Evolutionary conservation across 2,888 invertebrate genomes (phyloP).

Genomic region (Alloplasta piceator): DNA sequence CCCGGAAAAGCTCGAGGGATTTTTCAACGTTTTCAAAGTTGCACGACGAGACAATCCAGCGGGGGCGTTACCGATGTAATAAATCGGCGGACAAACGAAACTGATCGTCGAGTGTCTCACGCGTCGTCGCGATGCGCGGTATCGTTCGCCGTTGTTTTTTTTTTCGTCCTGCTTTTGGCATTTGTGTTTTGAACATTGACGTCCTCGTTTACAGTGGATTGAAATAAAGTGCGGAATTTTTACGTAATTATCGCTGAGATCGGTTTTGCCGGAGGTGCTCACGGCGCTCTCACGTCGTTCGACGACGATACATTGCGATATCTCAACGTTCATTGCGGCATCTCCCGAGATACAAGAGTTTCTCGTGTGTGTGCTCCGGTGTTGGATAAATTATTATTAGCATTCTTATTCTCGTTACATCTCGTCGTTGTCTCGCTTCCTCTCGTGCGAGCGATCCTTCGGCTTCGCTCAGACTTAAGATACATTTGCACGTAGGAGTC

Average conservation of each 20-base stretch:
- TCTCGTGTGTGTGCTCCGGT: slow-evolving; percentile 1
- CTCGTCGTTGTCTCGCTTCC: not conserved
- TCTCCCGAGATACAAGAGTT: not conserved
- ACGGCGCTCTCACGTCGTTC: slow-evolving; percentile 9
- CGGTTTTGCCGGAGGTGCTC: slow-evolving; percentile 11
- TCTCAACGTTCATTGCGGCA: not conserved
- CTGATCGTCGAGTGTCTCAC: slow-evolving; percentile 52
- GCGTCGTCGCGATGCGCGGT: slow-evolving; percentile 54
- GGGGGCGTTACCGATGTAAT: slow-evolving; percentile 56
- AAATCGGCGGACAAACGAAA: slow-evolving; percentile 46
- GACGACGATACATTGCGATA: not conserved
- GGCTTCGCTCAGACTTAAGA: not conserved
- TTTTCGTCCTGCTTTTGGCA: not conserved
- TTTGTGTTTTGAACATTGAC: not conserved
- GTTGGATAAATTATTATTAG: slow-evolving; percentile 1
- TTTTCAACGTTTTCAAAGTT: not conserved
- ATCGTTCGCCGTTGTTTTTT: slow-evolving; percentile 12
- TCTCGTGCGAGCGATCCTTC: not conserved
- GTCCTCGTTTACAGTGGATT: slow-evolving; percentile 7
- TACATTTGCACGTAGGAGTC: not conserved
- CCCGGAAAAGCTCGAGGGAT: slow-evolving; percentile 29
- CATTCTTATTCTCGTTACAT: not conserved
- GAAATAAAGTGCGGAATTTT: slow-evolving; percentile 4
- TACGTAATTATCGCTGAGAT: slow-evolving; percentile 4
- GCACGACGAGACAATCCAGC: not conserved